Percentiles rank a stretch among this genome's conserved stretches.
Evolutionary conservation across 37 sponge, comb jelly and placozoan species (phyloP).

Genomic region (Beroe forskalii): DNA sequence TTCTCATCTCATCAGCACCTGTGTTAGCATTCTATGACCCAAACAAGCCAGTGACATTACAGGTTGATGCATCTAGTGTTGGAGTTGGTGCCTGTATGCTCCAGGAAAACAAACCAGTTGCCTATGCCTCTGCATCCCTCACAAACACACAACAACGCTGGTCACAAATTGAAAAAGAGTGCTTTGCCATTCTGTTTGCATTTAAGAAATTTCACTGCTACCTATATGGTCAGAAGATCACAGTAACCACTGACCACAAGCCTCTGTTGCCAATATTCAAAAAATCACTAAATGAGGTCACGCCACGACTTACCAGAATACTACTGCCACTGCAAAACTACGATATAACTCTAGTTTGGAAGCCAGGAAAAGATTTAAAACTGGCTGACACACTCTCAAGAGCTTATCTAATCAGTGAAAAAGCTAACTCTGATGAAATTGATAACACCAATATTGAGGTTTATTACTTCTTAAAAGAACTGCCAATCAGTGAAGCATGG

Average conservation of each 20-base stretch:
- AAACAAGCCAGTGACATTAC: slow-evolving; percentile 54
- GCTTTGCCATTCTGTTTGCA: slow-evolving; percentile 61
- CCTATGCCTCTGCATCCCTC: slow-evolving; percentile 59
- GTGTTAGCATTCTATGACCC: slow-evolving; percentile 68
- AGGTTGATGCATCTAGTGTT: slow-evolving; percentile 67
- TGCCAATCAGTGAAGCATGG: too few species aligned
- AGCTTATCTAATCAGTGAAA: neutral
- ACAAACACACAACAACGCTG: neutral
- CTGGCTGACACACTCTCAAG: neutral
- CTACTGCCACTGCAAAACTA: neutral
- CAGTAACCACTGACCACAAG: neutral
- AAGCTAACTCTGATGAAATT: too few species aligned
- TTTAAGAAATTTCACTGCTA: neutral
- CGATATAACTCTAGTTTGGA: neutral
- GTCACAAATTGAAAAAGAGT: slow-evolving; percentile 56
- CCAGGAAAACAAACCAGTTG: slow-evolving; percentile 66
- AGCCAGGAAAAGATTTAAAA: neutral
- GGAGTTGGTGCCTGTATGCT: slow-evolving; percentile 67
- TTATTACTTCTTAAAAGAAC: too few species aligned
- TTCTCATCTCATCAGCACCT: slow-evolving; percentile 51
- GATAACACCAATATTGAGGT: too few species aligned
- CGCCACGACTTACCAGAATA: neutral
- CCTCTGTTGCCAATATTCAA: neutral
- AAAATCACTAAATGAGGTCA: neutral
- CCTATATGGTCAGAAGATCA: neutral